phyloP scores from a whole-genome alignment of 2,113 vertebrate genomes.

The Corynorhinus townsendii region DNA sequence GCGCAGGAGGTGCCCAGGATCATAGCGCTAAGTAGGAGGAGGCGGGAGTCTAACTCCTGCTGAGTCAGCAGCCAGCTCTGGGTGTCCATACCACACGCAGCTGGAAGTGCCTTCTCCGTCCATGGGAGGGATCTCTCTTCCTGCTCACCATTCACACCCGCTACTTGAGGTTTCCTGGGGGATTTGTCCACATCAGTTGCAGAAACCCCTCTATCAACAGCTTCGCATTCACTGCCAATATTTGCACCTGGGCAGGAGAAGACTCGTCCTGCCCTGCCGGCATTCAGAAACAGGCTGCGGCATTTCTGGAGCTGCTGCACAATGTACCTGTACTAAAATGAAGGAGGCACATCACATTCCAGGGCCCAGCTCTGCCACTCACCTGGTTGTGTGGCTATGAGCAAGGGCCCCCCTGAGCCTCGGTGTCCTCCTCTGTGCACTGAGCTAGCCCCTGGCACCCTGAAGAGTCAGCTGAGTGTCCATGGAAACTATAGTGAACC shows the following conservation, averaged over 20 bases:
- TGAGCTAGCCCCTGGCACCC: not conserved
- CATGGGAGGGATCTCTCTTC: not conserved
- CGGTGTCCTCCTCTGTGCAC: not conserved
- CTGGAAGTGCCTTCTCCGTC: not conserved
- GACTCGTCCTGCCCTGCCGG: rapidly evolving
- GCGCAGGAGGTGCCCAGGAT: not conserved
- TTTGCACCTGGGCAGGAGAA: not conserved
- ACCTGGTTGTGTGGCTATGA: not conserved
- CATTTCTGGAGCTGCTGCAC: not conserved
- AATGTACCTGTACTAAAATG: not conserved
- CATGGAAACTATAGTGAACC: not conserved
- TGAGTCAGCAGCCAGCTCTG: rapidly evolving
- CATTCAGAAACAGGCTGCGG: not conserved
- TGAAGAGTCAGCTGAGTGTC: not conserved
- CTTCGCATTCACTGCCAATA: not conserved
- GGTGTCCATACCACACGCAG: no score
- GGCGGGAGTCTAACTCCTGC: not conserved
- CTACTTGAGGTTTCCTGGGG: not conserved
- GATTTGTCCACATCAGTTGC: not conserved
- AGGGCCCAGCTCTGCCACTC: not conserved
- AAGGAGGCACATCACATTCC: not conserved
- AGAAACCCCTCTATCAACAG: not conserved
- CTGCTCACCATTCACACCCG: not conserved
- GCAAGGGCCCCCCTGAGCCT: not conserved
- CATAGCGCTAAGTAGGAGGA: not conserved